A percentile compares a stretch with the other conserved stretches of the same genome.
Conservation (phyloP, 2,797 vertebrate genomes). For the Centroberyx gerrardi region DNA sequence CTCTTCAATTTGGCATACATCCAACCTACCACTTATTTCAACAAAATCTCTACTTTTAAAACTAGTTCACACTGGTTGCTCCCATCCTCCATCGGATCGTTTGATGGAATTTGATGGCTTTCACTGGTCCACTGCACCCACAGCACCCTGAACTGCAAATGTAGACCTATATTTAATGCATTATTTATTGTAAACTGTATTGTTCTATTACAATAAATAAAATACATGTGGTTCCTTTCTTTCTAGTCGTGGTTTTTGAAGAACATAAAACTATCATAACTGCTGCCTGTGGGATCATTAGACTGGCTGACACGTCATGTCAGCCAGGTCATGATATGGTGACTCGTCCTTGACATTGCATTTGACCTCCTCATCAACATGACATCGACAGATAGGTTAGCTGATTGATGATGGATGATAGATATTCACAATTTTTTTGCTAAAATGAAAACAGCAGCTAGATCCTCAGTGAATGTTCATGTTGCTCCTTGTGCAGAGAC, state of each 20-base stretch:
- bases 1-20: conserved; percentile 13
- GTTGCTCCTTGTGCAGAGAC: no score
- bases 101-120: no score
- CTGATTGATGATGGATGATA: conserved; percentile 31
- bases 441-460: no score
- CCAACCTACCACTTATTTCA: neutral
- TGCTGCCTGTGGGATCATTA: neutral
- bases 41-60: conserved; percentile 2
- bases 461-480: no score
- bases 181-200: neutral
- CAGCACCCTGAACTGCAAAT: neutral
- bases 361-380: neutral
- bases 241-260: neutral
- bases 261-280: neutral
- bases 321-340: neutral
- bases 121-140: no score
- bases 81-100: no score
- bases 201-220: neutral
- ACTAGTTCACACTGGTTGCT: no score
- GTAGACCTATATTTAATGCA: neutral
- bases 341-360: neutral
- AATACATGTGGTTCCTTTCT: neutral
- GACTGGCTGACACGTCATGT: neutral
- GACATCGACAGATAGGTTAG: conserved; percentile 3
- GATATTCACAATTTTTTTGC: neutral